These are phyloP conservation scores for Acleris emargana DNA, from an alignment of 2,888 invertebrate genomes.

Conservation along the genomic window DNA sequence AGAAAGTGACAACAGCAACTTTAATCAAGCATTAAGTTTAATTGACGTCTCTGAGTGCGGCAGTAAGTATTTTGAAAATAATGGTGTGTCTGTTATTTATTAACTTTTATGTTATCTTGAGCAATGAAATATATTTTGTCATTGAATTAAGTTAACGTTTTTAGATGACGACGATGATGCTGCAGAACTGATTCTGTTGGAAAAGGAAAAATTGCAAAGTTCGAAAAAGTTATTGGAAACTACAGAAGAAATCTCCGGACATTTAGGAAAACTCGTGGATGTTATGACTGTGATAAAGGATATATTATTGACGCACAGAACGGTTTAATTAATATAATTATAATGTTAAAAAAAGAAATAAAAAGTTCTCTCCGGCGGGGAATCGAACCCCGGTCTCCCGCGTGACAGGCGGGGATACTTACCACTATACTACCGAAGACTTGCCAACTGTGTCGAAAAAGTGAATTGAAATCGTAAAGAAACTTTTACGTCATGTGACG, in stretches of 20 bases:
- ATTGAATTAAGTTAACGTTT: conserved; percentile 32
- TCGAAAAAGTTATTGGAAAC: conserved; percentile 50
- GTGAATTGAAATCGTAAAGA: not conserved
- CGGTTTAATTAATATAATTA: not conserved
- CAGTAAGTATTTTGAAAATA: no score
- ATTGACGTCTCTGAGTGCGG: no score
- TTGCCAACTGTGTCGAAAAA: not conserved
- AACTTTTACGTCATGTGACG: not conserved
- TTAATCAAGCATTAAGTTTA: no score
- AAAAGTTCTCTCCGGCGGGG: conserved; percentile 74
- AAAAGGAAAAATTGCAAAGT: conserved; percentile 54
- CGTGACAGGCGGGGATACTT: conserved; percentile 84
- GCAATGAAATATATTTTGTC: no score
- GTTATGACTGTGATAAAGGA: conserved; percentile 62
- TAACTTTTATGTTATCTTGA: no score
- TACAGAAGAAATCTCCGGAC: conserved; percentile 51
- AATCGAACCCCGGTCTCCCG: conserved; percentile 85
- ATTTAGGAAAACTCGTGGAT: conserved; percentile 55
- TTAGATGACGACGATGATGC: conserved; percentile 55
- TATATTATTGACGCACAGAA: conserved; percentile 49
- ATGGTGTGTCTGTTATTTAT: no score
- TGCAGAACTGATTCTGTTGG: conserved; percentile 53
- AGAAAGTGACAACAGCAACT: no score
- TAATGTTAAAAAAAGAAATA: conserved; percentile 2
- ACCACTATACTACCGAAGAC: conserved; percentile 84